These are phyloP conservation scores for Salticus scenicus DNA, from an alignment of 2,888 invertebrate genomes.

Conservation along the genomic window DNA sequence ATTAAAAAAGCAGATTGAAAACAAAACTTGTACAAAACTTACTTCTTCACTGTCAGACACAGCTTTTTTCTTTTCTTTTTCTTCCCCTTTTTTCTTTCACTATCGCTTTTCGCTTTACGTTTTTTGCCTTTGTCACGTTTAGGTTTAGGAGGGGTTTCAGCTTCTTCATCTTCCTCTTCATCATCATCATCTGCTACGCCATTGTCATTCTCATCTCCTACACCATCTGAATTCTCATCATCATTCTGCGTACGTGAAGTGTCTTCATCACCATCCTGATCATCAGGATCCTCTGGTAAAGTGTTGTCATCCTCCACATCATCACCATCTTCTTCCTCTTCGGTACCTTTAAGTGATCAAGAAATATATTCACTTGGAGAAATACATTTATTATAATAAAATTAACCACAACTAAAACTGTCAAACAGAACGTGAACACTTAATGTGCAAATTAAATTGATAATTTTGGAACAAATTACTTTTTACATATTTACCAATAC, in stretches of 20 bases:
- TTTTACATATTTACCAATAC: too few species aligned
- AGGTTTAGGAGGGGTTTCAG: conserved; percentile 67
- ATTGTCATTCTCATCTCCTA: conserved; percentile 44
- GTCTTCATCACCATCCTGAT: conserved; percentile 61
- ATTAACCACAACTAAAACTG: too few species aligned
- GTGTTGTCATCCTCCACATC: conserved; percentile 69
- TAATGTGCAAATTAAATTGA: too few species aligned
- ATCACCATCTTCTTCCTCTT: conserved; percentile 69
- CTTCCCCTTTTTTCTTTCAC: conserved; percentile 91
- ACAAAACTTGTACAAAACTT: too few species aligned
- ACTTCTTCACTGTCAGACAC: conserved; percentile 83
- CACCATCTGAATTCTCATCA: conserved; percentile 75
- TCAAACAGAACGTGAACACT: too few species aligned
- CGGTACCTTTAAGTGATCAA: conserved; percentile 24
- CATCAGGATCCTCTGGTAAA: conserved; percentile 69
- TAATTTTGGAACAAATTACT: too few species aligned
- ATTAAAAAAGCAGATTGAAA: too few species aligned
- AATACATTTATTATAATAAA: too few species aligned
- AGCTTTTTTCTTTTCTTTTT: conserved; percentile 93
- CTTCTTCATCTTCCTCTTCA: conserved; percentile 69
- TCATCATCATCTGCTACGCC: conserved; percentile 57
- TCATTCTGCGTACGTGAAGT: conserved; percentile 43
- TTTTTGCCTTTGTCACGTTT: conserved; percentile 90
- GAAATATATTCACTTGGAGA: too few species aligned
- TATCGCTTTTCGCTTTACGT: conserved; percentile 90